A percentile compares a stretch with the other conserved stretches of the same genome.
Evolutionary conservation across 2,888 invertebrate genomes (phyloP).

Genomic region (Leptothorax acervorum): DNA sequence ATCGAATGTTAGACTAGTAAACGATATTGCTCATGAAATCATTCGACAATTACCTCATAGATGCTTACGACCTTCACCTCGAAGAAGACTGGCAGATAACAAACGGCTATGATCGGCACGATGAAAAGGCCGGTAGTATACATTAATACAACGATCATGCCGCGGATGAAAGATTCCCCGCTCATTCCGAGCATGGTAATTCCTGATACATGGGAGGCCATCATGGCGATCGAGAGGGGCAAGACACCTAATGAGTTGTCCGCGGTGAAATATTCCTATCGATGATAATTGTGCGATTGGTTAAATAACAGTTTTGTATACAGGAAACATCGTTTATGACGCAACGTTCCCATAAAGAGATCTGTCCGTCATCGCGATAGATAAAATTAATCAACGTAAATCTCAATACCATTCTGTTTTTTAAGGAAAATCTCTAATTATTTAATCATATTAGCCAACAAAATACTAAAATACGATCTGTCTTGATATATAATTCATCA

Average conservation of each 20-base stretch:
- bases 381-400: neutral
- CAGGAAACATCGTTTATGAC: neutral
- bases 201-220: slow-evolving; percentile 98
- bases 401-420: neutral
- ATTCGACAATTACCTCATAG: slow-evolving; percentile 89
- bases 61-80: slow-evolving; percentile 94
- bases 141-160: slow-evolving; percentile 92
- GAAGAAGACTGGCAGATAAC: slow-evolving; percentile 95
- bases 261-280: slow-evolving; percentile 93
- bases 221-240: slow-evolving; percentile 95
- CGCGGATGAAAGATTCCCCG: slow-evolving; percentile 94
- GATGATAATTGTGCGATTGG: slow-evolving; percentile 40
- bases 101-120: slow-evolving; percentile 91
- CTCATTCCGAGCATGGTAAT: slow-evolving; percentile 96
- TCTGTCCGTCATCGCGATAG: neutral
- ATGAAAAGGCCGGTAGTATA: slow-evolving; percentile 92
- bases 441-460: neutral
- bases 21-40: slow-evolving; percentile 15
- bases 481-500: neutral
- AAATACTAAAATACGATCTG: neutral
- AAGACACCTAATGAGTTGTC: slow-evolving; percentile 92
- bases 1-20: neutral
- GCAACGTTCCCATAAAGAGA: neutral
- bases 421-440: neutral
- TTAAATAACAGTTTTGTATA: slow-evolving; percentile 6